Evolutionary conservation across 2,797 vertebrate species (phyloP).

Genomic region (Gila robusta): DNA sequence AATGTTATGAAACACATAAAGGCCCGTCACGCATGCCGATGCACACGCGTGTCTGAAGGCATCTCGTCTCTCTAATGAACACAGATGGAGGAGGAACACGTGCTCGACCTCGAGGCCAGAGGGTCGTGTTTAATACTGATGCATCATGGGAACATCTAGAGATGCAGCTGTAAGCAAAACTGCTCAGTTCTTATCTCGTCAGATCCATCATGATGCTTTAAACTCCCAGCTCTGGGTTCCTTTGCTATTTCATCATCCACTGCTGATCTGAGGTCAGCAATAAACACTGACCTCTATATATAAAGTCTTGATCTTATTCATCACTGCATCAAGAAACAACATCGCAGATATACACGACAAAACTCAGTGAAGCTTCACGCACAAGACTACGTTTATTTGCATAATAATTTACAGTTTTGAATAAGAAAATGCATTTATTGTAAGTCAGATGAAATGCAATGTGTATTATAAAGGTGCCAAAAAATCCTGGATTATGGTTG

Average conservation of each 20-base stretch:
- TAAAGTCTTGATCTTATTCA: not conserved
- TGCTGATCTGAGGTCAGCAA: not conserved
- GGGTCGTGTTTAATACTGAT: conserved; percentile 55
- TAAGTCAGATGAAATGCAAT: not conserved
- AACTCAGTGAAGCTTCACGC: not conserved
- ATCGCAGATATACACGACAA: not conserved
- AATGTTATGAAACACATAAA: not conserved
- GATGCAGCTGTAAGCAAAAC: conserved; percentile 16
- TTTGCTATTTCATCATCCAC: not conserved
- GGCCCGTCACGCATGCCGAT: not conserved
- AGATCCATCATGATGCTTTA: not conserved
- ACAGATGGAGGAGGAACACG: conserved; percentile 56
- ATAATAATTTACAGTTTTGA: not conserved
- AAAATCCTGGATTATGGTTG: not conserved
- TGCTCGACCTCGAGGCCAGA: conserved; percentile 55
- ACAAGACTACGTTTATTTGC: not conserved
- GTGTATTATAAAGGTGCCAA: not conserved
- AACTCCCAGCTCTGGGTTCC: not conserved
- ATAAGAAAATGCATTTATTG: not conserved
- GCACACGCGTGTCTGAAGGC: not conserved
- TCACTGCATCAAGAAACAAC: not conserved
- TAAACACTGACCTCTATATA: too few species aligned
- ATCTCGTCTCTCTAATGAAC: conserved; percentile 30
- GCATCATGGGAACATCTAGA: conserved; percentile 57
- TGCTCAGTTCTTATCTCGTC: conserved; percentile 23